Conservation (phyloP, 2,113 vertebrate genomes). For the Calypte anna region DNA sequence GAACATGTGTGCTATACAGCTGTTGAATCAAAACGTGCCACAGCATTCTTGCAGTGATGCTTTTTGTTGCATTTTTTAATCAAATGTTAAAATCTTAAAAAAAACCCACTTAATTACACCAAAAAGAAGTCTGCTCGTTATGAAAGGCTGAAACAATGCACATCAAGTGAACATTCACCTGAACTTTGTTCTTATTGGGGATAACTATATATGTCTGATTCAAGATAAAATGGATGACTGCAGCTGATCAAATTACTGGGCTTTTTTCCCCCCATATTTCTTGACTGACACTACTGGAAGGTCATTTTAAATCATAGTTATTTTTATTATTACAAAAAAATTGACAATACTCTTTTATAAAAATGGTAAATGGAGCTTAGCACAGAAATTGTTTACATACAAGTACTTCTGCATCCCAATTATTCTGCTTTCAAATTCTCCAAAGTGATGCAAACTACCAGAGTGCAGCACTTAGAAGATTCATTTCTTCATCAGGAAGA, state of each 20-base stretch:
- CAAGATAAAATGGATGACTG: neutral
- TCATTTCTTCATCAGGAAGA: neutral
- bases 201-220: neutral
- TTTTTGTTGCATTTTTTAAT: neutral
- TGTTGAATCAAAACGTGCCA: neutral
- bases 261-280: accelerated
- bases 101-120: neutral
- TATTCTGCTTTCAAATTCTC: neutral
- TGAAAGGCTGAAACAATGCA: neutral
- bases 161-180: neutral
- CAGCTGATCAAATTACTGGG: neutral
- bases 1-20: conserved; percentile 23
- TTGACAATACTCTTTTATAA: neutral
- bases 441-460: neutral
- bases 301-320: neutral
- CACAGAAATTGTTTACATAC: neutral
- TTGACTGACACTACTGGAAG: neutral
- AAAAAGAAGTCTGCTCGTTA: neutral
- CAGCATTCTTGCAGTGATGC: neutral
- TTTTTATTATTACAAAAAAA: neutral
- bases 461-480: neutral
- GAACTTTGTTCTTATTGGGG: neutral
- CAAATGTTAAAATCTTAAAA: neutral
- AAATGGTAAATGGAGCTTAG: neutral
- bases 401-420: neutral